Evolutionary conservation across 1,140 invertebrate species (phyloP).

Genomic region (Acromyrmex echinatior): DNA sequence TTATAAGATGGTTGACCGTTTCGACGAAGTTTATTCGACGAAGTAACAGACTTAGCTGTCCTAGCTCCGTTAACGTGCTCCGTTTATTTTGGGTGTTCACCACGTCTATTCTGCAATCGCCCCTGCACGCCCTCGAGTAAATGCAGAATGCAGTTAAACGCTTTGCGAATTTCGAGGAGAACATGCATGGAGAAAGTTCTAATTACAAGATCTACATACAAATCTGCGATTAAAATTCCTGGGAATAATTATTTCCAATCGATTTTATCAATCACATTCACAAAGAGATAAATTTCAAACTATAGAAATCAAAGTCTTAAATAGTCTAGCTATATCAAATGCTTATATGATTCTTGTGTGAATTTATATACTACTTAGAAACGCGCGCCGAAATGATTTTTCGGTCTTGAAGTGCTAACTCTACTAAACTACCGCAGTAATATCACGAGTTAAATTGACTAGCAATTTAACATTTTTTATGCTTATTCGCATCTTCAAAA

Average conservation of each 20-base stretch:
- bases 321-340: too few relatives aligned
- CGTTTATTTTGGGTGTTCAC: constrained; percentile 58
- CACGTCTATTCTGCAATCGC: constrained; percentile 38
- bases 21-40: background rate
- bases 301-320: too few relatives aligned
- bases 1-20: background rate
- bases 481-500: too few relatives aligned
- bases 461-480: too few relatives aligned
- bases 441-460: too few relatives aligned
- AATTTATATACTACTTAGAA: too few relatives aligned
- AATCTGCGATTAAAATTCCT: constrained; percentile 40
- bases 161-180: constrained; percentile 36
- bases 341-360: too few relatives aligned
- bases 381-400: too few relatives aligned
- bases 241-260: background rate
- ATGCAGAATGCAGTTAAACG: constrained; percentile 52
- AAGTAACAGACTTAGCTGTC: constrained; percentile 8
- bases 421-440: too few relatives aligned
- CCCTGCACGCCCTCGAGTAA: constrained; percentile 43
- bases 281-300: background rate
- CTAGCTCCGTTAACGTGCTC: constrained; percentile 30
- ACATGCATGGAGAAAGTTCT: constrained; percentile 8
- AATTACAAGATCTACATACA: background rate
- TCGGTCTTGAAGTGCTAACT: too few relatives aligned
- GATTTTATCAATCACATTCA: background rate